These are phyloP conservation scores for Etheostoma nigrum DNA, from an alignment of 2,797 vertebrate species.

Conservation along the genomic window DNA sequence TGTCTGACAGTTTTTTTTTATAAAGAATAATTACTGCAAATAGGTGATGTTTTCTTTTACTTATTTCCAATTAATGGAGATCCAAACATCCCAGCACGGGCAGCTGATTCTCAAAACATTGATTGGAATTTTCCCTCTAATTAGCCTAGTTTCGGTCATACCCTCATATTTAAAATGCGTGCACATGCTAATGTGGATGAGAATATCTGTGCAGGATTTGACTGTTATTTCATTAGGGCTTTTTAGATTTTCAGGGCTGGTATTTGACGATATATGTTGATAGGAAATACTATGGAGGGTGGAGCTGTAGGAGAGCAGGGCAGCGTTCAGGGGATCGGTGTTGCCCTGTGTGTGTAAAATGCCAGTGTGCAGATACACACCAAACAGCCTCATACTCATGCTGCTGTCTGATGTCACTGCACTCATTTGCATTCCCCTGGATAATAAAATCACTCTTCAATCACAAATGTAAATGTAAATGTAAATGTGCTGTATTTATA, in stretches of 20 bases:
- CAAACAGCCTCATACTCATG: slow-evolving; percentile 1
- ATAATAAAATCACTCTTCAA: not conserved
- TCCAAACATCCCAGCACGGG: not conserved
- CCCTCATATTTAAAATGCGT: not conserved
- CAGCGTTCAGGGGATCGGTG: slow-evolving; percentile 12
- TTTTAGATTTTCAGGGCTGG: slow-evolving; percentile 19
- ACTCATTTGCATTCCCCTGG: too few relatives aligned
- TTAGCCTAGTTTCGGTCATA: slow-evolving; percentile 1
- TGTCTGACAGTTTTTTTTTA: not conserved
- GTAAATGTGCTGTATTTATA: too few relatives aligned
- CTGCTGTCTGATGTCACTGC: slow-evolving; percentile 26
- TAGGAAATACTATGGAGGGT: slow-evolving; percentile 26
- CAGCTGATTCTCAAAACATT: slow-evolving; percentile 3
- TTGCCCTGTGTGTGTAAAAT: slow-evolving; percentile 48
- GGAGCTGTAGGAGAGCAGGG: slow-evolving; percentile 17
- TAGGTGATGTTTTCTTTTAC: not conserved
- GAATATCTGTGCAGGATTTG: slow-evolving; percentile 25
- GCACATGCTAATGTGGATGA: slow-evolving; percentile 11
- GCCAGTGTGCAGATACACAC: slow-evolving; percentile 6
- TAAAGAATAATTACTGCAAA: not conserved
- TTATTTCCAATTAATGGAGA: not conserved
- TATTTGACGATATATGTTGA: slow-evolving; percentile 29
- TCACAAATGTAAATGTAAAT: too few relatives aligned
- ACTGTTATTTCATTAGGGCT: slow-evolving; percentile 15
- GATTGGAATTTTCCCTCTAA: slow-evolving; percentile 19